Evolutionary conservation across 2,113 vertebrate genomes (phyloP).

Genomic region (Sinosuthora webbiana): DNA sequence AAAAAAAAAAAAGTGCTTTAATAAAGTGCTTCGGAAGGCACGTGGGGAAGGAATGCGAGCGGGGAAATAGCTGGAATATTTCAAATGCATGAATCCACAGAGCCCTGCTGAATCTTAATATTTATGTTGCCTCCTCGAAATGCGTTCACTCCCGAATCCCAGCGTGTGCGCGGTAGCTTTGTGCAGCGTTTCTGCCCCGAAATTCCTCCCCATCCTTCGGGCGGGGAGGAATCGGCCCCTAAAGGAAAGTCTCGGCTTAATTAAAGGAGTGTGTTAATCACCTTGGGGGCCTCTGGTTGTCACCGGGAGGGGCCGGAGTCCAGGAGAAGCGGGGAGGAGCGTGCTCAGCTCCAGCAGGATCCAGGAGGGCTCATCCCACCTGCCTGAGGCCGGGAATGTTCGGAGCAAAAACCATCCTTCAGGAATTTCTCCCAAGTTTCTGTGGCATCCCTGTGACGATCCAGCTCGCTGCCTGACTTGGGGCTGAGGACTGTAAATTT

Average conservation of each 20-base stretch:
- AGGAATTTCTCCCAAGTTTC: not conserved
- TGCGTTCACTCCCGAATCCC: not conserved
- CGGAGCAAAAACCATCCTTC: not conserved
- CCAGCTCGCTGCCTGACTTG: not conserved
- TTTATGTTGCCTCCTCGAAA: not conserved
- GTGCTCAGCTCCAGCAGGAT: accelerated
- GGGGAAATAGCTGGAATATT: constrained; percentile 63
- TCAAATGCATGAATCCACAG: not conserved
- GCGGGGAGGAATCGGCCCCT: not conserved
- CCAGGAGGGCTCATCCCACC: not conserved
- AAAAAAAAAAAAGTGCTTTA: not conserved
- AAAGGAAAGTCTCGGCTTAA: not conserved
- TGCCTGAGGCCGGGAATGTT: not conserved
- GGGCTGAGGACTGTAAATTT: not conserved
- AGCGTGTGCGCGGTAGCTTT: accelerated
- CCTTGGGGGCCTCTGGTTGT: not conserved
- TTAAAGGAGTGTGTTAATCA: not conserved
- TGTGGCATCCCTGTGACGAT: accelerated
- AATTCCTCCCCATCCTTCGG: not conserved
- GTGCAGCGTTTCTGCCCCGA: not conserved
- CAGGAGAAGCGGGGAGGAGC: not conserved
- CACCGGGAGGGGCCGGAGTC: not conserved
- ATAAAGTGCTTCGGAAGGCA: not conserved
- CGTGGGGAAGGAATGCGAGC: constrained; percentile 38
- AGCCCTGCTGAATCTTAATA: not conserved